Conservation (phyloP, 2,113 vertebrate species). For the Greenwoodochromis staneri region DNA sequence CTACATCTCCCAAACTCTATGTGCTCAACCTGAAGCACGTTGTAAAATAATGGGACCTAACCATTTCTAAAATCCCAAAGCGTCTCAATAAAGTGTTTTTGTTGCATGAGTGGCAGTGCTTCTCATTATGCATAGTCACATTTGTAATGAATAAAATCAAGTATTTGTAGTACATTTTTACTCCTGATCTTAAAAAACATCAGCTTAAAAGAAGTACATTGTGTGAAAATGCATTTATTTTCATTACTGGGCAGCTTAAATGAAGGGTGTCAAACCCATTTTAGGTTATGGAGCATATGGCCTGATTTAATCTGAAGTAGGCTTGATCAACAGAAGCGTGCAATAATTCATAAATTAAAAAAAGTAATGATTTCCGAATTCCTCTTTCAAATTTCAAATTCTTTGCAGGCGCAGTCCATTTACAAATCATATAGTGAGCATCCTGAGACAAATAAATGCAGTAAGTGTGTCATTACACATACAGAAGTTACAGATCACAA, state of each 20-base stretch:
- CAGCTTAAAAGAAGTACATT: background rate
- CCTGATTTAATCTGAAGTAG: background rate
- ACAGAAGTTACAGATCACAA: background rate
- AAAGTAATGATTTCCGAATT: rapidly evolving
- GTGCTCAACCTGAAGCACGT: background rate
- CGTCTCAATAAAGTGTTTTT: background rate
- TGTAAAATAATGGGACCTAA: background rate
- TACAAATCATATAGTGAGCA: background rate
- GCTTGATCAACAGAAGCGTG: background rate
- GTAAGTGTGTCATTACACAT: background rate
- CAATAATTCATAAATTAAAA: background rate
- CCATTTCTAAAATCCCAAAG: background rate
- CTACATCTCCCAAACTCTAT: background rate
- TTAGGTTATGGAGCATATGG: background rate
- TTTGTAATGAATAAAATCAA: background rate
- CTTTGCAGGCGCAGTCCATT: rapidly evolving
- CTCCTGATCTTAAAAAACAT: background rate
- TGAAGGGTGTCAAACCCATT: background rate
- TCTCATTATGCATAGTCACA: background rate
- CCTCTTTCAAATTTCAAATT: background rate
- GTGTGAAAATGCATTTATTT: background rate
- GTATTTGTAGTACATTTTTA: background rate
- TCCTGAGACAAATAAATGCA: background rate
- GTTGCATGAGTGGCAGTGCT: background rate
- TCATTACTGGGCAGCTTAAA: background rate